These are phyloP conservation scores for Drosophila lacteicornis DNA, from an alignment of 1,140 invertebrate species.

Conservation along the genomic window DNA sequence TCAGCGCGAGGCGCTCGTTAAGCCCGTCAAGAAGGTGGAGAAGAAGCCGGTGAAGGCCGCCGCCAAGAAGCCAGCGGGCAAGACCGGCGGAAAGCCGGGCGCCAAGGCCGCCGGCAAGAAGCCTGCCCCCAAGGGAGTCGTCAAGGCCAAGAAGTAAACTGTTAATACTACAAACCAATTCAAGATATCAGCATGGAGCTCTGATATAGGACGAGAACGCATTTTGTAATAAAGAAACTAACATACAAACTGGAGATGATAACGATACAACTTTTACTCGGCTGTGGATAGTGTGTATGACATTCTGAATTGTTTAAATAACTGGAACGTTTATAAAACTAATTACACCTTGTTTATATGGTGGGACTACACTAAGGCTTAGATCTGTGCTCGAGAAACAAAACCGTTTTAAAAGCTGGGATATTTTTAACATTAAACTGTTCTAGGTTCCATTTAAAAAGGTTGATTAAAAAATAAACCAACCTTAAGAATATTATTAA, in stretches of 20 bases:
- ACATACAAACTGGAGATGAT: slow-evolving; percentile 20
- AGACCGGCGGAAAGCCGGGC: slow-evolving; percentile 64
- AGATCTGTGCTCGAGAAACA: too few species aligned
- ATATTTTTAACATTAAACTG: too few species aligned
- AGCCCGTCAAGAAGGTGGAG: slow-evolving; percentile 61
- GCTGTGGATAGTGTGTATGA: neutral
- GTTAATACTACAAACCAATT: neutral
- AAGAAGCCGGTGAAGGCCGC: slow-evolving; percentile 60
- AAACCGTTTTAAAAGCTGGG: too few species aligned
- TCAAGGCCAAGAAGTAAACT: slow-evolving; percentile 78
- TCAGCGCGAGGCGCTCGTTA: slow-evolving; percentile 43
- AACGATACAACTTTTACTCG: neutral
- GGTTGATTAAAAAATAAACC: too few species aligned
- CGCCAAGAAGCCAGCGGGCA: slow-evolving; percentile 57
- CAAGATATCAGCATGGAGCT: slow-evolving; percentile 38
- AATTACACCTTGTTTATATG: neutral
- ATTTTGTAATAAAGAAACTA: slow-evolving; percentile 70
- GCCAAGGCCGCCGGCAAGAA: slow-evolving; percentile 73
- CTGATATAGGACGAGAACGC: slow-evolving; percentile 39
- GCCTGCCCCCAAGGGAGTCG: slow-evolving; percentile 65
- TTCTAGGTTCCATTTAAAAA: too few species aligned
- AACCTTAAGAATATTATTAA: too few species aligned
- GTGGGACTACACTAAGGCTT: neutral
- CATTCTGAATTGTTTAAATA: neutral
- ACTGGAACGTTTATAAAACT: neutral